phyloP scores from a whole-genome alignment of 2,797 vertebrate genomes.

The Sibirionetta formosa region DNA sequence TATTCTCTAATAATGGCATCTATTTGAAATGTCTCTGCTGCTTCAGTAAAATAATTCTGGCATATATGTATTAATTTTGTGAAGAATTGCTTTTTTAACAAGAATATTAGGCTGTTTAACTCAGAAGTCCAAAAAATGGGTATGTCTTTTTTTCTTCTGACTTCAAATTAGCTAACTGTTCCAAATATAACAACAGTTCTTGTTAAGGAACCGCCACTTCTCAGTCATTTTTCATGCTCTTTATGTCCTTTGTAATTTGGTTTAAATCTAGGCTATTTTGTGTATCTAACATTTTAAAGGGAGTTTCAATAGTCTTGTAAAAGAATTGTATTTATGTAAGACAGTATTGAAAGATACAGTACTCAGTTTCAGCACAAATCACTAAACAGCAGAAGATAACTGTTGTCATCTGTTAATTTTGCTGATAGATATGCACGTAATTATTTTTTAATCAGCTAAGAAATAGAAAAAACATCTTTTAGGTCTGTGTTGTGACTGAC shows the following conservation, averaged over 20 bases:
- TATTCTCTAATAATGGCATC: neutral
- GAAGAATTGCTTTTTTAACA: neutral
- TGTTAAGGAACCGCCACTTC: neutral
- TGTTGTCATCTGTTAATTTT: neutral
- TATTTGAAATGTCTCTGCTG: neutral
- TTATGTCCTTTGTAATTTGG: neutral
- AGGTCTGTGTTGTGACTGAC: neutral
- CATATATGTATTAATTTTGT: neutral
- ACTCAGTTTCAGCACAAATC: neutral
- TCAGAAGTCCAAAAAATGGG: neutral
- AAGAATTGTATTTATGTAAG: neutral
- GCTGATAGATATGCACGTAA: neutral
- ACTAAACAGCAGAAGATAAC: neutral
- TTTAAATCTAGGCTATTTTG: neutral
- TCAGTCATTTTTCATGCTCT: neutral
- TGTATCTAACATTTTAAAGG: neutral
- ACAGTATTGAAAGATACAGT: neutral
- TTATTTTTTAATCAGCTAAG: neutral
- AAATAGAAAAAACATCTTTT: neutral
- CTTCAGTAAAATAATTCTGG: neutral
- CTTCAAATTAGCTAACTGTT: neutral
- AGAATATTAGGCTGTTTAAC: neutral
- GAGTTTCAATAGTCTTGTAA: neutral
- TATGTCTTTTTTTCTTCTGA: neutral
- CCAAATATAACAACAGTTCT: constrained; percentile 21